Evolutionary conservation across 2,888 invertebrate species (phyloP).

Genomic region (Lampropteryx suffumata): DNA sequence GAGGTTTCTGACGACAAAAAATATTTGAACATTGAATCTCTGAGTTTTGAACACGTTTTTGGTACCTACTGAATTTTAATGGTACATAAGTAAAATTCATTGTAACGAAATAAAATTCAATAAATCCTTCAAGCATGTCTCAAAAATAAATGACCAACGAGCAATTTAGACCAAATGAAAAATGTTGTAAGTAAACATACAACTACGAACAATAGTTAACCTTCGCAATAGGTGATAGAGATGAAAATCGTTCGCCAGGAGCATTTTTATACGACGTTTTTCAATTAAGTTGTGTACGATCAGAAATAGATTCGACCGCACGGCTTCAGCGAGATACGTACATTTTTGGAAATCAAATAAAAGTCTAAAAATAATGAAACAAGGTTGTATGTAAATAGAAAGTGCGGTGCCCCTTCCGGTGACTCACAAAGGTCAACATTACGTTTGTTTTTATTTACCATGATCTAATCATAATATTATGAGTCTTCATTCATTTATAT

Average conservation of each 20-base stretch:
- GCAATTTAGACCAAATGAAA: too few species aligned
- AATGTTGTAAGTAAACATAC: too few species aligned
- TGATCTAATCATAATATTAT: too few species aligned
- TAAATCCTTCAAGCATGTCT: conserved; percentile 44
- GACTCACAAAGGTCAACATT: conserved; percentile 54
- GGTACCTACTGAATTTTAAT: too few species aligned
- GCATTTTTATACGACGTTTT: conserved; percentile 60
- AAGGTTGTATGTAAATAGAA: conserved; percentile 67
- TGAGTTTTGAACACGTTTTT: too few species aligned
- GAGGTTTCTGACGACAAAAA: too few species aligned
- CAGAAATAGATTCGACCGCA: conserved; percentile 73
- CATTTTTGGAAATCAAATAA: conserved; percentile 81
- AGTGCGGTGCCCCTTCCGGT: conserved; percentile 39
- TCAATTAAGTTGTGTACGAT: conserved; percentile 53
- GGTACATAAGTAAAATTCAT: too few species aligned
- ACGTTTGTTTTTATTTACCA: conserved; percentile 31
- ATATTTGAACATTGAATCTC: too few species aligned
- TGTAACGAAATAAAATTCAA: conserved; percentile 37
- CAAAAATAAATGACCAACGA: conserved; percentile 38
- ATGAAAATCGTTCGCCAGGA: conserved; percentile 52
- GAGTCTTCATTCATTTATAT: too few species aligned
- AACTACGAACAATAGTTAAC: too few species aligned
- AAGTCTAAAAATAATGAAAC: conserved; percentile 69
- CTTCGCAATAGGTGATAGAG: conserved; percentile 46
- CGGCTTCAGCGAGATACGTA: conserved; percentile 70